Conservation (phyloP, 2,888 invertebrate genomes). For the Sabatieria punctata region DNA sequence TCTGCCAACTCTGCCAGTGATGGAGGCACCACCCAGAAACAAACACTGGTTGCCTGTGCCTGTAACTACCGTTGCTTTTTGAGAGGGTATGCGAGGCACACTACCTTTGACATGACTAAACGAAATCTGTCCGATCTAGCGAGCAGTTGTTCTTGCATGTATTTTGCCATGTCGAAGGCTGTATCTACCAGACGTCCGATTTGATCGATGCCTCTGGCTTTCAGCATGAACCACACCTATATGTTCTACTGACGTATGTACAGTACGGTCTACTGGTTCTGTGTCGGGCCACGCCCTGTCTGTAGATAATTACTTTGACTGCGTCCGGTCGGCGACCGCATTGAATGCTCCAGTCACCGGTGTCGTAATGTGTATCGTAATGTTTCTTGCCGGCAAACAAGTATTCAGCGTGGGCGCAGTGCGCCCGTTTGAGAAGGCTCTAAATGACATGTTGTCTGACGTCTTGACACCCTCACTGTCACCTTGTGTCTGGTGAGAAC, state of each 20-base stretch:
- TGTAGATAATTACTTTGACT: too few species aligned
- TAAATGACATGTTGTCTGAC: background rate
- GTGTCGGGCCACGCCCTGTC: too few species aligned
- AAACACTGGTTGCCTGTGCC: background rate
- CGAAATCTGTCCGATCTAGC: too few species aligned
- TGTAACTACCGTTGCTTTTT: background rate
- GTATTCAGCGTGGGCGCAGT: constrained; percentile 61
- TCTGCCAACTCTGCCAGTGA: too few species aligned
- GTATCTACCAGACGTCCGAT: background rate
- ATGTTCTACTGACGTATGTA: background rate
- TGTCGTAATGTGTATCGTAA: constrained; percentile 63
- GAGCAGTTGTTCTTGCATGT: too few species aligned
- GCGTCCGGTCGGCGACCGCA: background rate
- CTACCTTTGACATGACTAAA: background rate
- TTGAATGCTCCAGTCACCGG: constrained; percentile 45
- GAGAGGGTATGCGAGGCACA: background rate
- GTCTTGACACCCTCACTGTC: background rate
- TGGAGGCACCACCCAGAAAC: background rate
- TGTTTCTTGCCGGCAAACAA: constrained; percentile 79
- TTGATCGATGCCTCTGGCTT: background rate
- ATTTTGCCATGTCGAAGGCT: background rate
- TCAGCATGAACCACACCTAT: background rate
- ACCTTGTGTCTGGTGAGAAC: constrained; percentile 42
- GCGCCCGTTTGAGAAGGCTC: constrained; percentile 50
- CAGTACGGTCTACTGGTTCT: too few species aligned